Evolutionary conservation across 2,113 vertebrate species (phyloP).

Genomic region (Halcyon senegalensis): DNA sequence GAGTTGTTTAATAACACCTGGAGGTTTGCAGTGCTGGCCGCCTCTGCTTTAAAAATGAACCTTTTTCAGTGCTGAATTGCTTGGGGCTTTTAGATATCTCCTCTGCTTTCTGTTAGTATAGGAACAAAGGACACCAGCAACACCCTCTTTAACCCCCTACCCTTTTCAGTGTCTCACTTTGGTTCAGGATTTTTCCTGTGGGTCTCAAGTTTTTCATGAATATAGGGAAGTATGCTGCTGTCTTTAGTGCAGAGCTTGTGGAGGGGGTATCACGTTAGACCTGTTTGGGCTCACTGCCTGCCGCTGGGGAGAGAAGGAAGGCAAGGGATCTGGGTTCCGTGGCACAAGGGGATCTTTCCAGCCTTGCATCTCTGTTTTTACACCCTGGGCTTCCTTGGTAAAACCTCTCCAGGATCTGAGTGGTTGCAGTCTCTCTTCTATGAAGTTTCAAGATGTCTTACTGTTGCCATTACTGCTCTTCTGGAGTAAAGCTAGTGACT

Average conservation of each 20-base stretch:
- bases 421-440: not conserved
- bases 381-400: not conserved
- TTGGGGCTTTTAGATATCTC: not conserved
- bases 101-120: not conserved
- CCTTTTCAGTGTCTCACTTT: not conserved
- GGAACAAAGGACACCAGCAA: not conserved
- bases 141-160: not conserved
- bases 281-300: not conserved
- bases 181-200: not conserved
- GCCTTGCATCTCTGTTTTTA: not conserved
- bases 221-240: not conserved
- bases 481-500: not conserved
- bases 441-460: not conserved
- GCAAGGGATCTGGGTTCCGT: not conserved
- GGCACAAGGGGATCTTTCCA: not conserved
- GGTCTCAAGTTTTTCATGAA: not conserved
- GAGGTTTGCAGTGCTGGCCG: not conserved
- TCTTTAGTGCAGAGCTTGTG: not conserved
- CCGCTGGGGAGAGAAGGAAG: not conserved
- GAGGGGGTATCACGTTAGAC: not conserved
- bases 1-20: not conserved
- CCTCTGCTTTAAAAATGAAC: not conserved
- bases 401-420: not conserved
- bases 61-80: not conserved
- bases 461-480: not conserved